Conservation (phyloP, 1,140 invertebrate genomes). For the Scaptomyza montana region DNA sequence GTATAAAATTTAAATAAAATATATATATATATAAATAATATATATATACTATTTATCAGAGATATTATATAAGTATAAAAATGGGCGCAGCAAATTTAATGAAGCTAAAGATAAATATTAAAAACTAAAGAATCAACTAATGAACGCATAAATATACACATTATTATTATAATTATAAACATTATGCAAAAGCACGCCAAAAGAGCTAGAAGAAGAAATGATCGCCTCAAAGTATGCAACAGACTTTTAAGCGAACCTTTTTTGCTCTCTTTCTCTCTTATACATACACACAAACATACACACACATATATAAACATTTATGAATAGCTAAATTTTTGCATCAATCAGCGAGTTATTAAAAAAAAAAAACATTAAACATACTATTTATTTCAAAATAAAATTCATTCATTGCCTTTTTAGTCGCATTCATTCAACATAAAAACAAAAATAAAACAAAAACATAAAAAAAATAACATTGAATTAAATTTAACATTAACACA, state of each 20-base stretch:
- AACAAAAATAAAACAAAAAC: constrained; percentile 34
- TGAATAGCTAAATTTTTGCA: constrained; percentile 61
- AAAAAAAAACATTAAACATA: not conserved
- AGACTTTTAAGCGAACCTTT: constrained; percentile 19
- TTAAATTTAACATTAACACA: constrained; percentile 43
- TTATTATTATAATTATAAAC: constrained; percentile 26
- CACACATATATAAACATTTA: constrained; percentile 3
- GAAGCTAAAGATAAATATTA: constrained; percentile 31
- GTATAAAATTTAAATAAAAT: constrained; percentile 51
- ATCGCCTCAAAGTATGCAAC: constrained; percentile 52
- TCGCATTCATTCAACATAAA: constrained; percentile 68
- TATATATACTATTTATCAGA: constrained; percentile 73
- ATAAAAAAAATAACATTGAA: constrained; percentile 11
- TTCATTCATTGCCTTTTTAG: constrained; percentile 74
- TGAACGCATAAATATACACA: constrained; percentile 40
- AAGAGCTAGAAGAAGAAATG: constrained; percentile 3
- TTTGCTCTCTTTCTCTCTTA: not conserved
- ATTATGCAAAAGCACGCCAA: constrained; percentile 39
- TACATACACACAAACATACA: not conserved
- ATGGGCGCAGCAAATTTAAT: constrained; percentile 60
- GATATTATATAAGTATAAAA: constrained; percentile 62
- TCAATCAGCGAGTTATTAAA: constrained; percentile 44
- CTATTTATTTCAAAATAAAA: constrained; percentile 23
- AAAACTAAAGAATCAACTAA: constrained; percentile 61
- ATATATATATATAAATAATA: constrained; percentile 40